phyloP scores from a whole-genome alignment of 2,888 invertebrate species.

The Xylota sylvarum region DNA sequence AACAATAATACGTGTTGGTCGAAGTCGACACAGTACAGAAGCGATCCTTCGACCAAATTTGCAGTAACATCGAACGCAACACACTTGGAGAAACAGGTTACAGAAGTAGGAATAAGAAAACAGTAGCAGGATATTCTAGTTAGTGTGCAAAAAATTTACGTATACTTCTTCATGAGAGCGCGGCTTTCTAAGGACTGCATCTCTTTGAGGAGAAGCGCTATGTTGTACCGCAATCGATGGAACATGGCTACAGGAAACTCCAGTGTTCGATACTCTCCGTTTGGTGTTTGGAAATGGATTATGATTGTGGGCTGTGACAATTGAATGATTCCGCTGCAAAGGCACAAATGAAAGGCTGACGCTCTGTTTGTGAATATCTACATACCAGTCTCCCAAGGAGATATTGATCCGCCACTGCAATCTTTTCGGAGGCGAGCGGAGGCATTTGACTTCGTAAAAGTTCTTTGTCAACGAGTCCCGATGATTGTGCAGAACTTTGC shows the following conservation, averaged over 20 bases:
- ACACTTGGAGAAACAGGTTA: constrained; percentile 55
- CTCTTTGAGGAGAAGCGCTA: constrained; percentile 86
- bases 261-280: constrained; percentile 85
- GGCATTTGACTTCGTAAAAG: constrained; percentile 83
- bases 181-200: constrained; percentile 85
- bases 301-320: constrained; percentile 85
- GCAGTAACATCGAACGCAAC: constrained; percentile 68
- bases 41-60: constrained; percentile 56
- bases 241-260: constrained; percentile 86
- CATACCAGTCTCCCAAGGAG: constrained; percentile 85
- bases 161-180: constrained; percentile 84
- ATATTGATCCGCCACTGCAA: constrained; percentile 86
- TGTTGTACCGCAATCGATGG: constrained; percentile 85
- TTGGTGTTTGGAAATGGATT: constrained; percentile 85
- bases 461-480: constrained; percentile 83
- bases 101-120: constrained; percentile 53
- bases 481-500: constrained; percentile 85
- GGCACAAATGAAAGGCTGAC: constrained; percentile 8
- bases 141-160: constrained; percentile 57
- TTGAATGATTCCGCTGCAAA: constrained; percentile 83
- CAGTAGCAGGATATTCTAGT: constrained; percentile 42
- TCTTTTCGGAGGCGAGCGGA: constrained; percentile 84
- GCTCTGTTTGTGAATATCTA: background rate
- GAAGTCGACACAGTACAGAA: constrained; percentile 60
- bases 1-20: constrained; percentile 61